phyloP scores from a whole-genome alignment of 2,113 vertebrate genomes.

The Stigmatopora argus region DNA sequence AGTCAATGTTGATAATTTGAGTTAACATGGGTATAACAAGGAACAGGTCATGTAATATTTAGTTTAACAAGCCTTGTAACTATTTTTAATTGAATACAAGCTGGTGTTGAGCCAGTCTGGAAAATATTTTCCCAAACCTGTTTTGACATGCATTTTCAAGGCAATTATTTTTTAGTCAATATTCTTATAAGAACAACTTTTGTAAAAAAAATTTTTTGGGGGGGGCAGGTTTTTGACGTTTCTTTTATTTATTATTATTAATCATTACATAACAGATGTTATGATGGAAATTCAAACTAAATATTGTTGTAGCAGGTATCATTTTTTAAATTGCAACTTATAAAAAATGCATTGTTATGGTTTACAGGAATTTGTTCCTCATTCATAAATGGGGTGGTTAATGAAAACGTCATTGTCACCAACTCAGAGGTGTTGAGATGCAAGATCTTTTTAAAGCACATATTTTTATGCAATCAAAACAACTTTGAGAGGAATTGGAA shows the following conservation, averaged over 20 bases:
- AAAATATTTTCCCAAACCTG: not conserved
- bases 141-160: not conserved
- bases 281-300: too few relatives aligned
- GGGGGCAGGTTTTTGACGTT: too few relatives aligned
- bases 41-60: not conserved
- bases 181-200: too few relatives aligned
- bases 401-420: not conserved
- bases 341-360: not conserved
- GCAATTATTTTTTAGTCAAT: too few relatives aligned
- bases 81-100: not conserved
- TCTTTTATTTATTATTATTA: too few relatives aligned
- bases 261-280: too few relatives aligned
- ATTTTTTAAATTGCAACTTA: too few relatives aligned
- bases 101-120: not conserved
- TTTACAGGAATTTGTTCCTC: not conserved
- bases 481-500: too few relatives aligned
- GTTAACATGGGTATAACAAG: not conserved
- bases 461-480: not conserved
- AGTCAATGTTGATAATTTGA: not conserved
- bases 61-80: not conserved
- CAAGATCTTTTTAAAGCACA: not conserved
- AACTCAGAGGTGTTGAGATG: not conserved
- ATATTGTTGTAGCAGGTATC: too few relatives aligned
- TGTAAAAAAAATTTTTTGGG: too few relatives aligned
- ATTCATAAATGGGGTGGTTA: not conserved